Conservation (phyloP, 2,888 invertebrate genomes). For the Pinctada fucata region DNA sequence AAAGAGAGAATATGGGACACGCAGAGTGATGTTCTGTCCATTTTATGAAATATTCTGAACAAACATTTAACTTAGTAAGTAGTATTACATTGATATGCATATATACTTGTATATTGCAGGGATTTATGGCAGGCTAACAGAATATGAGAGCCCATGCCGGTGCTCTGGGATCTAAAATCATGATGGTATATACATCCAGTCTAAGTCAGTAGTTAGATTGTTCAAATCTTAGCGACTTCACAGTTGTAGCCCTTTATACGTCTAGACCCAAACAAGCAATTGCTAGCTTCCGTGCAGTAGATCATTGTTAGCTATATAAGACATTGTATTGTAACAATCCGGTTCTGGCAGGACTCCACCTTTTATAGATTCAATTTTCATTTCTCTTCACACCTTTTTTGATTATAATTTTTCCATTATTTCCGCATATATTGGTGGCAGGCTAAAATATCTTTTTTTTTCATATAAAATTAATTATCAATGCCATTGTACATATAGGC, state of each 20-base stretch:
- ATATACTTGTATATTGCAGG: background rate
- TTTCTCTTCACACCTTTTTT: constrained; percentile 1
- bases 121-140: background rate
- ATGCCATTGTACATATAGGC: too few relatives aligned
- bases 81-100: background rate
- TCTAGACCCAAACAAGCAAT: constrained; percentile 24
- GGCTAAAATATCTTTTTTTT: too few relatives aligned
- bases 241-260: background rate
- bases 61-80: too few relatives aligned
- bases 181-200: constrained; percentile 28
- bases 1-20: too few relatives aligned
- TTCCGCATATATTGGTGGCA: too few relatives aligned
- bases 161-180: constrained; percentile 1
- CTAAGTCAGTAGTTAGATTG: constrained; percentile 17
- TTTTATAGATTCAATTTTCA: background rate
- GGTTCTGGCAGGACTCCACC: background rate
- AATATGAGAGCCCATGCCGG: background rate
- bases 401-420: background rate
- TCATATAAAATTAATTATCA: too few relatives aligned
- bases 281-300: constrained; percentile 30
- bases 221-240: constrained; percentile 3
- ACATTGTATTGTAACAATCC: background rate
- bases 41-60: too few relatives aligned
- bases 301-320: constrained; percentile 11
- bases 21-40: too few relatives aligned